phyloP scores from a whole-genome alignment of 2,888 invertebrate genomes.

The Melanostoma mellinum region DNA sequence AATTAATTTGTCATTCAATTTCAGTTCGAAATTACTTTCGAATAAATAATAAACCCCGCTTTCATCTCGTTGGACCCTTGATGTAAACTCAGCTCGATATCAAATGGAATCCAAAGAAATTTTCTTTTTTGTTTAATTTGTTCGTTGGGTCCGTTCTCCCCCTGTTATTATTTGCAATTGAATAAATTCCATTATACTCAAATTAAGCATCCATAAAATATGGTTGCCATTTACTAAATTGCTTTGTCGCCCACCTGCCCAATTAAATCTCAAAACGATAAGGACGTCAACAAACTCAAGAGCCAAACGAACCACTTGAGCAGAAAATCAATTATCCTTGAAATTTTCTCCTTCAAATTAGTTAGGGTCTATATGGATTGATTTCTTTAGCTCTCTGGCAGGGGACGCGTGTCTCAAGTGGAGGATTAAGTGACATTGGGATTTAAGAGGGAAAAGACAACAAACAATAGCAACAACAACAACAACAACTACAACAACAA shows the following conservation, averaged over 20 bases:
- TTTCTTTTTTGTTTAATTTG: slow-evolving; percentile 3
- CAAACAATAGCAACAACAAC: too few species aligned
- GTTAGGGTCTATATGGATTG: slow-evolving; percentile 27
- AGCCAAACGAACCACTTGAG: slow-evolving; percentile 39
- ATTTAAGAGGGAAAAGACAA: slow-evolving; percentile 1
- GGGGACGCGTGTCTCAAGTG: slow-evolving; percentile 53
- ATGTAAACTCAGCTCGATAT: background rate
- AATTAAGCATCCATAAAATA: slow-evolving; percentile 63
- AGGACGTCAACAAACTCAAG: slow-evolving; percentile 58
- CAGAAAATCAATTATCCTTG: slow-evolving; percentile 69
- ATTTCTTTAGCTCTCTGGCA: slow-evolving; percentile 19
- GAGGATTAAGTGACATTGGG: slow-evolving; percentile 45
- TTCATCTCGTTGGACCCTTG: background rate
- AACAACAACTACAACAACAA: too few species aligned
- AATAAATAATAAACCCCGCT: slow-evolving; percentile 47
- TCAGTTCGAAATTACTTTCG: slow-evolving; percentile 57
- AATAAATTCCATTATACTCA: slow-evolving; percentile 49
- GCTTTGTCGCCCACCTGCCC: slow-evolving; percentile 65
- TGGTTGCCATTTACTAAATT: slow-evolving; percentile 43
- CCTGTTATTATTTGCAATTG: slow-evolving; percentile 44
- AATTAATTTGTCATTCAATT: slow-evolving; percentile 65
- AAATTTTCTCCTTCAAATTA: slow-evolving; percentile 50
- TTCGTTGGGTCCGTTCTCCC: background rate
- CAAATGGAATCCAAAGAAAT: slow-evolving; percentile 38
- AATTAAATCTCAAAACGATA: slow-evolving; percentile 62